Base-by-base conservation (phyloP, 2,797 vertebrate species). In the Chaetophractus vellerosus region DNA sequence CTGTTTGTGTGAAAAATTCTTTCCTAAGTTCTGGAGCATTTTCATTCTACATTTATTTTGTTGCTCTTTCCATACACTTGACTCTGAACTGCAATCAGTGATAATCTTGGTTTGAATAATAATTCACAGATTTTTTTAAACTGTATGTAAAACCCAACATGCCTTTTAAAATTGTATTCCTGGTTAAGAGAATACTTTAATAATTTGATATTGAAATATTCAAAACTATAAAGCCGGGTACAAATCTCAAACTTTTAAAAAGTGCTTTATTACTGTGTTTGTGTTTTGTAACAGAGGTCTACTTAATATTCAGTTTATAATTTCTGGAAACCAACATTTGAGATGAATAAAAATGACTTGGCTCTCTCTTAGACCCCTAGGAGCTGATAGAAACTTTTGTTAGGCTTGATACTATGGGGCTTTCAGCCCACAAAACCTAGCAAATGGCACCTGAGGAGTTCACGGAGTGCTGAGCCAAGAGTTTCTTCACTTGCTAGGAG, bases 241-340 rank as follows among this genome's bases (percentile, higher is more conserved):
- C 38, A 89, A 7, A 80, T 81, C 93, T 90, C 80, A 93, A 95
- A 87, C 61, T 78, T 21, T 75, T 50, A 82, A 69, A 64, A 76
- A 88, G n/a, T 88, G 15, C 41, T 71, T 91, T 81, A 68, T 33
- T 75, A 24, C n/a, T 71, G 0, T 79, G 23, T 84, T 94, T 94
- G 48, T 76, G 38, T 88, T 96, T 89, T 36, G 91, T 96, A 74
- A 71, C 84, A 88, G 33, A 95, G 61, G 19, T 80, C 50, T 91
- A 9, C 88, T 92, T 95, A 80, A 69, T 90, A 31, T 90, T 96
- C 52, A 38, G 50, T 90, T 88, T 85, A 26, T 90, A 41, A 74
- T 94, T 93, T 97, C 90, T 94, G 83, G 52, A 96, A 93, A 93
- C 86, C 24, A 74, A 0, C 72, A 81, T 88, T 80, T 85, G 64